Evolutionary conservation across 1,140 invertebrate species (phyloP).

Genomic region (Apis florea): DNA sequence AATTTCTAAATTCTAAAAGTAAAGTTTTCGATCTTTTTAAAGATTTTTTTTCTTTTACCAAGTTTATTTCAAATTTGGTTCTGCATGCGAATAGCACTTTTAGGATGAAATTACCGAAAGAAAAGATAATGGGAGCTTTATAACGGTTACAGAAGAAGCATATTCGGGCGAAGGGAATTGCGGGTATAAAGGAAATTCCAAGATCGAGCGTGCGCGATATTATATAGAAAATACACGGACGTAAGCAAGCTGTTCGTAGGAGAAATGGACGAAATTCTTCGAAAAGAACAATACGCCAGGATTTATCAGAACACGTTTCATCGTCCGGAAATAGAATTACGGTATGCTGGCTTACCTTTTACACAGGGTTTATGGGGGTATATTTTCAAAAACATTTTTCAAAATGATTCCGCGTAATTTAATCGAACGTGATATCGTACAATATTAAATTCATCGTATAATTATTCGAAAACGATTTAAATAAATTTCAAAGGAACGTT

Average conservation of each 20-base stretch:
- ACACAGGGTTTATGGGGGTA: not conserved
- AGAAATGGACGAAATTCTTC: not conserved
- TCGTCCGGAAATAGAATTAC: slow-evolving; percentile 1
- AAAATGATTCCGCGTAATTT: not conserved
- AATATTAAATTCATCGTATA: no score
- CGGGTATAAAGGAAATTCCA: slow-evolving; percentile 1
- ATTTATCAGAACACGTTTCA: slow-evolving; percentile 15
- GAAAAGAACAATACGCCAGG: not conserved
- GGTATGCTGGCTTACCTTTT: not conserved
- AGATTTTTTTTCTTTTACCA: not conserved
- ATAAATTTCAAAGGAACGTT: not conserved
- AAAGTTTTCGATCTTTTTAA: no score
- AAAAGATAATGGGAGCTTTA: not conserved
- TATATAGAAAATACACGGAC: not conserved
- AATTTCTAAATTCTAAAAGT: not conserved
- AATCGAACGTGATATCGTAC: not conserved
- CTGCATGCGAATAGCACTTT: not conserved
- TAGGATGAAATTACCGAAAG: not conserved
- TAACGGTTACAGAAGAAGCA: not conserved
- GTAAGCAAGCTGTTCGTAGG: not conserved
- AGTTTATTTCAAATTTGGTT: not conserved
- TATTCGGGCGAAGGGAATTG: slow-evolving; percentile 7
- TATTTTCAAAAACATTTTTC: not conserved
- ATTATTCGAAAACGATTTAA: not conserved
- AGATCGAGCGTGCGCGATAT: not conserved